Evolutionary conservation across 1,140 invertebrate genomes (phyloP), one percentile per base, ranked within the genome.

Genomic region (Macrotrachela quadricornifera): DNA sequence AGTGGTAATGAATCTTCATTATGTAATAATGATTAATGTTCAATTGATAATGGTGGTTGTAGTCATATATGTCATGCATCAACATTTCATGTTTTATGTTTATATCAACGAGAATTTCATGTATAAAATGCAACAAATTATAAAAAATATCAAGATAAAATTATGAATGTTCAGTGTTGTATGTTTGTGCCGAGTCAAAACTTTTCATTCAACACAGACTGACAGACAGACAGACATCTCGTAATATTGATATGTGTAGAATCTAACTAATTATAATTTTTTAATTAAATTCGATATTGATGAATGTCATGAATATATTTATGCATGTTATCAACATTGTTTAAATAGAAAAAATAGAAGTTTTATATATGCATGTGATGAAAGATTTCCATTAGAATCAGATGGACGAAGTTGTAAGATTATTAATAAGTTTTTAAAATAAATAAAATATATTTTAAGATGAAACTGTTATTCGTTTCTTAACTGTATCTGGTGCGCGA

Each of bases 351-450:
- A 84, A 0, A 84, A 85, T 0, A 91, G 92, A 0, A 81, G 81
- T 1, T 96, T 80, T 69, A 85, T 84, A 58, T 97, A 92, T 68
- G 92, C 92, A 67, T 95, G 92, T 67, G 82, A 86, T 58, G 82
- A 91, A 18, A 79, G 79, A 9, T 95, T 94, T 63, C 81, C 86
- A 60, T 74, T 84, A 38, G 78, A 80, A 61, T 44, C 74, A 1
- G 85, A 95, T 63, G 82, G 84, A 59, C 79, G 81, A 44, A 61
- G 58, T 9, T 69, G 67, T 56, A 52, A 52, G 39, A 41, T 41
- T 36, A 12, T 13, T 13, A 46, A 14, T 40, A 37, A 18, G 13
- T n/a, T n/a, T n/a, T n/a, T n/a, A n/a, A n/a, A n/a, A n/a, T n/a
- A n/a, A n/a, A n/a, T n/a, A n/a, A n/a, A n/a, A n/a, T n/a, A n/a